Evolutionary conservation across 1,140 invertebrate genomes (phyloP).

Genomic region (Cyclina sinensis): DNA sequence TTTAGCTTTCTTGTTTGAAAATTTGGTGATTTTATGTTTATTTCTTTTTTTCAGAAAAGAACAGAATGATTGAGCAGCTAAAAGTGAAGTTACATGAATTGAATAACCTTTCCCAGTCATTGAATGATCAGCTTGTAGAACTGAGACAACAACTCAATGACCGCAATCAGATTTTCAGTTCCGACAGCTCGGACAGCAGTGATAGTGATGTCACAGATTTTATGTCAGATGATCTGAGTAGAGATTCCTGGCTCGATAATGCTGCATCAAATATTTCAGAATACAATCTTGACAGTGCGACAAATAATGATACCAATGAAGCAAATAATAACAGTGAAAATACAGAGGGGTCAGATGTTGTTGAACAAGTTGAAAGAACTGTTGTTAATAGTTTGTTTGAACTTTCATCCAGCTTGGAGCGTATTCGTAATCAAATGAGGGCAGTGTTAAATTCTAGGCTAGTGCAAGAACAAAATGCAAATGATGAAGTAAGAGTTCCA

Average conservation of each 20-base stretch:
- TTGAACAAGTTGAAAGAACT: constrained; percentile 58
- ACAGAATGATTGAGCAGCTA: constrained; percentile 58
- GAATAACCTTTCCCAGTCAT: constrained; percentile 60
- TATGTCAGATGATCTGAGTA: constrained; percentile 44
- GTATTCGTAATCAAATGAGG: constrained; percentile 56
- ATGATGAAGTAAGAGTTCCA: constrained; percentile 49
- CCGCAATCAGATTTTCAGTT: neutral
- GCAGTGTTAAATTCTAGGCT: constrained; percentile 58
- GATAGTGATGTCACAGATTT: constrained; percentile 56
- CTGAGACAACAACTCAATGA: constrained; percentile 58
- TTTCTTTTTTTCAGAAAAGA: constrained; percentile 68
- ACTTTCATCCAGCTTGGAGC: constrained; percentile 54
- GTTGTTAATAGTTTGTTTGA: constrained; percentile 58
- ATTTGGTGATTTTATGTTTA: too few relatives aligned
- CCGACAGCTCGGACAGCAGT: constrained; percentile 30
- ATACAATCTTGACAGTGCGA: neutral
- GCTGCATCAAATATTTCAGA: constrained; percentile 38
- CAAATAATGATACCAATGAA: neutral
- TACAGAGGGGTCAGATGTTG: constrained; percentile 51
- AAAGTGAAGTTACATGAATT: constrained; percentile 61
- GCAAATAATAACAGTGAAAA: neutral
- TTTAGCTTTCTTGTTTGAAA: too few relatives aligned
- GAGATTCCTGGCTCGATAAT: constrained; percentile 23
- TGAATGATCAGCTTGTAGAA: constrained; percentile 63
- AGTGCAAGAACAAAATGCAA: constrained; percentile 34